Evolutionary conservation across 53 echinoderm and acorn worm genomes (phyloP), one percentile per base, ranked within the genome.

Genomic region (Paracentrotus lividus): DNA sequence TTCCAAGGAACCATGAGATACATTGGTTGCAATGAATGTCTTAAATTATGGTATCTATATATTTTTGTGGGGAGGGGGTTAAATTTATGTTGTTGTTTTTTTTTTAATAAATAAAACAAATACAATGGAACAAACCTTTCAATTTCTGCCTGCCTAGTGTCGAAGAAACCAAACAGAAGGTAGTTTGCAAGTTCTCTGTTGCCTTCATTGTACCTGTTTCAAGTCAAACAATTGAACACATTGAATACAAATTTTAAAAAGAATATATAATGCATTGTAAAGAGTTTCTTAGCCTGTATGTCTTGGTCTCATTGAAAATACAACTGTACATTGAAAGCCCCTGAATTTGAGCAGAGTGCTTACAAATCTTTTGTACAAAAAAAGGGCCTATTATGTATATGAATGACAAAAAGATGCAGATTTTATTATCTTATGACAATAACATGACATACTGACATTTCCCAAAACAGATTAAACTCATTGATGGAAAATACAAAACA

Each of bases 111-210:
- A 29, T 6, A 29, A 10, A 64, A 64, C 31, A 64, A 9, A 64
- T 29, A 29, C 64, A 8, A 1, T 10, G 13, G 31, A 64, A 89
- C 93, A 55, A 88, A 97, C 97, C 95, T 97, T 68, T 95, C 96
- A 57, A 95, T 61, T 36, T 96, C 96, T 75, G 93, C 92, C 45
- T 95, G 93, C 56, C 92, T 12, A 8, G 94, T 93, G 86, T 98
- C 97, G 54, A 98, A 91, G 88, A 96, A 96, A 21, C 95, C 96
- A 95, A 98, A 98, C n/a, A 98, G 96, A 32, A 98, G 96, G 87
- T 96, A 97, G 90, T 98, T 96, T 8, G 95, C 96, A 49, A 98
- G 76, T 85, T 98, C 99, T 59, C 95, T 90, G 44, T 94, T 93
- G 40, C 99, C 99, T 92, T 96, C 99, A 96, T 98, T 97, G 90